Base-by-base conservation (phyloP, 1,140 invertebrate species). In the Chlorops oryzae region DNA sequence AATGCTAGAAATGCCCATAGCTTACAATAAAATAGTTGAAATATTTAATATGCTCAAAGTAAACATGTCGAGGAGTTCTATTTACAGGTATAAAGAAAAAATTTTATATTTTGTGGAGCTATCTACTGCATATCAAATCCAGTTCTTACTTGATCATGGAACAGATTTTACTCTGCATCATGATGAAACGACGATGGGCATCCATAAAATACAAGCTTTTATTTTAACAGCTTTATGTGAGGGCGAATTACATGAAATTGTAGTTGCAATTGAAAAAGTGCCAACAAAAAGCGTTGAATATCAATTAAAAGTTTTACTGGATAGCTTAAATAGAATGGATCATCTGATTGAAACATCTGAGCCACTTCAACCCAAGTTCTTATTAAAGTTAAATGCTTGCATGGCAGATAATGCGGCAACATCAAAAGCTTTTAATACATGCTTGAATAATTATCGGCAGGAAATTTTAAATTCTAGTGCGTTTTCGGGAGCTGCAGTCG, bases 191-290 rank as follows among this genome's bases (percentile, higher is more conserved):
- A 37, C 35, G 5, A 37, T 37, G 35, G 35, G 35, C n/a, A 18
- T 37, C n/a, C 35, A 37, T 37, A 37, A 37, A 37, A 13, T 37
- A 15, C 35, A 37, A 37, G 35, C 35, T 37, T 37, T 37, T 37
- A 4, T n/a, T 37, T 37, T 37, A 37, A 37, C 35, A n/a, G 35
- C 35, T 18, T 15, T 37, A 37, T 15, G n/a, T 13, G 35, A 37
- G 5, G 18, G 18, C 35, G 35, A 37, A 37, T 37, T 37, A 13
- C 35, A 37, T 37, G 35, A 37, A 37, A 37, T 37, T n/a, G n/a
- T 37, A n/a, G 18, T 37, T 4, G 35, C n/a, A 37, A 37, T 37
- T 37, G 35, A 37, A 37, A 37, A 37, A 37, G 35, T 37, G 18
- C 35, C 35, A 15, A 37, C 35, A n/a, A 37, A 37, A 37, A 18